Evolutionary conservation across 2,113 vertebrate genomes (phyloP), one percentile per base, ranked within the genome.

Genomic region (Xenopus laevis): DNA sequence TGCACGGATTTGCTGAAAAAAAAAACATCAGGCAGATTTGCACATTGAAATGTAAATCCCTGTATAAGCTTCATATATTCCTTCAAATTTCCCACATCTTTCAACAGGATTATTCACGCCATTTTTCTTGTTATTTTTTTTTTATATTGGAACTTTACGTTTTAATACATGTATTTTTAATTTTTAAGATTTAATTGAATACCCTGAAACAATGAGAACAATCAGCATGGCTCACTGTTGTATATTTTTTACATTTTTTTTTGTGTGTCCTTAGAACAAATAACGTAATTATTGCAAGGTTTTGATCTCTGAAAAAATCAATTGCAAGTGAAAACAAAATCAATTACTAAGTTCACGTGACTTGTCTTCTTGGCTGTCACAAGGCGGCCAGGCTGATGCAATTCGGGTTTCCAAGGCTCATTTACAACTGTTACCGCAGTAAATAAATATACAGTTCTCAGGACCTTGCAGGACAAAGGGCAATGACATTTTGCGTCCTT

Each of bases 21-120:
- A 60, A 60, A 69, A 70, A 66, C 66, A 77, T 77, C 74, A 77
- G 58, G 50, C 58, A 64, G 74, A 77, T 70, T 77, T 77, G 18
- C 74, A 55, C 74, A 77, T 77, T 77, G 74, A 77, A 77, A 77
- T 77, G 74, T 77, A 77, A 77, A 77, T 77, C 74, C 74, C 67
- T 60, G 33, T 40, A 76, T 76, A 76, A 76, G 74, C 74, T 70
- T 67, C 30, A 23, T 63, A 64, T 64, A 77, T 77, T 53, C 55
- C 67, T 63, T 57, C 33, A 64, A 27, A 70, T 68, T 64, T 44
- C 66, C 74, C 55, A 21, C 74, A 69, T 77, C 66, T 69, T 64
- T 57, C 60, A 77, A 77, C 69, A 69, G 67, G 74, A 77, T 77
- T 77, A 70, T 70, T 77, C 67, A 70, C 67, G 45, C 74, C 23